Conservation (phyloP, 2,797 vertebrate genomes). For the Anisognathus igniventris region DNA sequence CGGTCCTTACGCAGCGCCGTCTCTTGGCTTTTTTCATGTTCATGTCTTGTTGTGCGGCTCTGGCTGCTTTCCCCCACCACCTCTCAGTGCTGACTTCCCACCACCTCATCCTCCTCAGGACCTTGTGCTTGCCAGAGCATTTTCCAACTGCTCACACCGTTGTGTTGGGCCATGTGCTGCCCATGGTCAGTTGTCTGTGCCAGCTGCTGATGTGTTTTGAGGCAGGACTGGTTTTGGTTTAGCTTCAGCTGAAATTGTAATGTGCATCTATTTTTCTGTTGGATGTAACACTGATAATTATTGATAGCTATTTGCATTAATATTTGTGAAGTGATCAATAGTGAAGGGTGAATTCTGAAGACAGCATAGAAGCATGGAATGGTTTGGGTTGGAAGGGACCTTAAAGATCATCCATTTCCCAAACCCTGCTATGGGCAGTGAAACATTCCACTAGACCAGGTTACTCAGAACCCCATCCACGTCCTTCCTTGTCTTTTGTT, state of each 20-base stretch:
- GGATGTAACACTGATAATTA: not conserved
- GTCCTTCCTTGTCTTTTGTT: not conserved
- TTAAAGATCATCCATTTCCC: not conserved
- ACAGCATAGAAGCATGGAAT: not conserved
- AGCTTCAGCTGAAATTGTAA: not conserved
- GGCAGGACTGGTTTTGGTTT: not conserved
- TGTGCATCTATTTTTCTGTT: accelerated
- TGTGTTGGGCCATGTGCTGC: not conserved
- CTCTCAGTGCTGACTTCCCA: not conserved
- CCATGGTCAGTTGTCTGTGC: not conserved
- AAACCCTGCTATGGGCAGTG: too few species aligned
- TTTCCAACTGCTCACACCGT: accelerated
- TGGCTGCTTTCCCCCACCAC: not conserved
- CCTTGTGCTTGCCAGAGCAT: accelerated
- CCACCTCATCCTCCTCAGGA: not conserved
- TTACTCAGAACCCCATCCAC: not conserved
- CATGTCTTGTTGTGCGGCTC: not conserved
- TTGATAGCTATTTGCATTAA: accelerated
- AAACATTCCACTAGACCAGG: not conserved
- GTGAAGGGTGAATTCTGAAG: not conserved
- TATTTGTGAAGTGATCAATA: not conserved
- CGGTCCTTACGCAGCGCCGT: not conserved
- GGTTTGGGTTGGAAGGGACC: not conserved
- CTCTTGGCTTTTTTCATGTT: not conserved
- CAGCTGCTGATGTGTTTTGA: not conserved